Base-by-base conservation (phyloP, 2,113 vertebrate species). In the Tricholaema leucomelas region DNA sequence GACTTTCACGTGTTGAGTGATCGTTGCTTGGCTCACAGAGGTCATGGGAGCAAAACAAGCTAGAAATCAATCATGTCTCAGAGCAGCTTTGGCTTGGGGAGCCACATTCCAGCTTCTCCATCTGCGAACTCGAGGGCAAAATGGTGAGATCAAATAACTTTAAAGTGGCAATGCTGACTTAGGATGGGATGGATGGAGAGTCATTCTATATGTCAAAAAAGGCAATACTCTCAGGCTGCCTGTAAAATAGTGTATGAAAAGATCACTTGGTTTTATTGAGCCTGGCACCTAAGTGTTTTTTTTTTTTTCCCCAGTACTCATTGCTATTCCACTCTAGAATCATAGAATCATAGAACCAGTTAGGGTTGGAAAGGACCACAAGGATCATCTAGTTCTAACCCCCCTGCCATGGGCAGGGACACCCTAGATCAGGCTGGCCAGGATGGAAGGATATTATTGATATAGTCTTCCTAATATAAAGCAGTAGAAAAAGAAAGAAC, bases 11-110 rank as follows among this genome's bases (percentile, higher is more conserved):
- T 6, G 4, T 2, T 60, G 87, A 87, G 75, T 3, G n/a, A 93
- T 83, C 0, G 0, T 64, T 2, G 24, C 61, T 79, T 74, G 84
- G 44, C 42, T 76, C 52, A 74, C 15, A 50, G 91, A 95, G 92
- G 93, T 92, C 87, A 94, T 79, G 75, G 66, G 48, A 84, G 67
- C 42, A 64, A 88, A 59, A 13, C 55, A 63, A 74, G 73, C 28
- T 58, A 50, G 55, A 84, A 95, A 95, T 94, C 72, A 89, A 84
- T 76, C 91, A 77, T 33, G 54, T 21, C 65, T 33, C 70, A 65
- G 36, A 70, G 75, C 0, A 1, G 19, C 56, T 87, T 63, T 83
- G 87, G 56, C 20, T 69, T 27, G 79, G 64, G 73, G 30, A 71
- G 80, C 59, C 30, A 52, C 44, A 9, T 28, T 56, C n/a, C 35